Evolutionary conservation across 2,797 vertebrate species (phyloP).

Genomic region (Octomys mimax): DNA sequence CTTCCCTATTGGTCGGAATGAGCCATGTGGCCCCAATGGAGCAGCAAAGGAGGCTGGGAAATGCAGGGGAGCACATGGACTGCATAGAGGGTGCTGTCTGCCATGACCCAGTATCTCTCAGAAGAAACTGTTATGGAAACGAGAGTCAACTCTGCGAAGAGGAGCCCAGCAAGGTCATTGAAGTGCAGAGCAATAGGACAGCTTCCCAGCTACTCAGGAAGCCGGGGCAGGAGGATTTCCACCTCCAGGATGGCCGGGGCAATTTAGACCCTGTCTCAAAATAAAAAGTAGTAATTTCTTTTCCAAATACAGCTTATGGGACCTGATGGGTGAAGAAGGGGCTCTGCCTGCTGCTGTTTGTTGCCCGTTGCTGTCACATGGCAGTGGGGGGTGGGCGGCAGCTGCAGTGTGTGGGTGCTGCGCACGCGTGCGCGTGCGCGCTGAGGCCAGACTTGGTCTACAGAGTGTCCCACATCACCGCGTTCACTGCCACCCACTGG

Average conservation of each 20-base stretch:
- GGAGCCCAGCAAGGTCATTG: neutral
- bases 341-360: neutral
- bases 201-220: neutral
- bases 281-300: neutral
- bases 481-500: neutral
- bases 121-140: accelerated
- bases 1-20: neutral
- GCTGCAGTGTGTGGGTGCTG: neutral
- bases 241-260: neutral
- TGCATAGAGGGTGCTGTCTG: neutral
- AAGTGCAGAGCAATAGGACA: neutral
- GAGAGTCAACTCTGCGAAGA: neutral
- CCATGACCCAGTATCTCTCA: neutral
- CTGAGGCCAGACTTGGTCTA: neutral
- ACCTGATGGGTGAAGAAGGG: neutral
- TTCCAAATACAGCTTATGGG: neutral
- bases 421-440: neutral
- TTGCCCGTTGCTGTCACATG: neutral
- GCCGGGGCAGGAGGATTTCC: neutral
- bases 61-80: neutral
- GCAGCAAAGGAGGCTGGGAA: neutral
- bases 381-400: neutral
- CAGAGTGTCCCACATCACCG: neutral
- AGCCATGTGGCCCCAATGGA: neutral
- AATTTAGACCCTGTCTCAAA: neutral